Conservation (phyloP, 2,797 vertebrate genomes). For the Syngnathus acus region DNA sequence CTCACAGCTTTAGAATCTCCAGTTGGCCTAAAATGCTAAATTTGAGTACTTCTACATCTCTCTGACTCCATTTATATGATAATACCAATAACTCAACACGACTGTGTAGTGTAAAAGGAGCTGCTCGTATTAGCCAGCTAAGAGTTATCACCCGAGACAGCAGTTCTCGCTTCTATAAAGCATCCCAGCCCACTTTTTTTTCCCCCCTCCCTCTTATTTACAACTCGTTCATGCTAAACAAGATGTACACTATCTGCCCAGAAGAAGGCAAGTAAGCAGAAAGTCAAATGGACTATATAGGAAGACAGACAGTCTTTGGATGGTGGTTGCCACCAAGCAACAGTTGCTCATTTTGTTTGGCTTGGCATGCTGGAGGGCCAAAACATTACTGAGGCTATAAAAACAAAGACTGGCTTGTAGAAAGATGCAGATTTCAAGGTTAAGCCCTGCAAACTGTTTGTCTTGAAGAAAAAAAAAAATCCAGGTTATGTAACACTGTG, state of each 20-base stretch:
- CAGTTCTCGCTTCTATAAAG: not conserved
- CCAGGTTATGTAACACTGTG: no score
- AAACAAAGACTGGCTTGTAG: not conserved
- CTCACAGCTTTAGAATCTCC: not conserved
- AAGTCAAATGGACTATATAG: not conserved
- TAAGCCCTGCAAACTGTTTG: not conserved
- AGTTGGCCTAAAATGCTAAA: not conserved
- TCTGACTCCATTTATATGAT: not conserved
- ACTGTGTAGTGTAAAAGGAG: not conserved
- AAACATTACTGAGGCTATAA: not conserved
- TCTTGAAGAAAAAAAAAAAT: not conserved
- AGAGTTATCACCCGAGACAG: not conserved
- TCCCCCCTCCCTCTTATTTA: not conserved
- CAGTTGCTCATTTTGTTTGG: not conserved
- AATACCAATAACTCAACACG: not conserved
- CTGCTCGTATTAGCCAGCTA: not conserved
- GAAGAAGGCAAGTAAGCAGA: slow-evolving; percentile 2
- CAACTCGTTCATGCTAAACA: not conserved
- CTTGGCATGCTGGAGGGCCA: not conserved
- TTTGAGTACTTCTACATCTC: not conserved
- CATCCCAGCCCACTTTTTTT: not conserved
- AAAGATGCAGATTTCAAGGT: not conserved
- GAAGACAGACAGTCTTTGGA: not conserved
- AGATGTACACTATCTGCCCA: not conserved
- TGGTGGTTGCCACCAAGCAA: not conserved